Conservation (phyloP, 2,888 invertebrate genomes). For the Dicycla oo region DNA sequence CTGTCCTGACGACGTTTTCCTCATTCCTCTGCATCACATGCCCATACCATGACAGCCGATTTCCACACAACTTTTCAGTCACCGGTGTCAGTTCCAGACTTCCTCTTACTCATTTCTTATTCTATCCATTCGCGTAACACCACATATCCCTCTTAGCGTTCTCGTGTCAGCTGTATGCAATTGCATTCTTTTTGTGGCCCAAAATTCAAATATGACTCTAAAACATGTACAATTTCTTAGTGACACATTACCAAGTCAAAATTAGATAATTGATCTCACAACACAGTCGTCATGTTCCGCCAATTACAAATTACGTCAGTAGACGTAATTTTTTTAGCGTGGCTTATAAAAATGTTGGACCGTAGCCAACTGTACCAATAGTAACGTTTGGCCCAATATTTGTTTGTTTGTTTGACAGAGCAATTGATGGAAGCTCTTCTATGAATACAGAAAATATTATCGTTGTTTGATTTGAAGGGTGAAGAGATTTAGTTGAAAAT, state of each 20-base stretch:
- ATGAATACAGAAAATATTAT: not conserved
- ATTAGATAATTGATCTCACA: constrained; percentile 32
- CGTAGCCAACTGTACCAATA: constrained; percentile 69
- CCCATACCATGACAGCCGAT: no score
- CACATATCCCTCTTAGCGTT: no score
- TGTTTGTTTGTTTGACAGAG: constrained; percentile 48
- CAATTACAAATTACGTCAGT: constrained; percentile 63
- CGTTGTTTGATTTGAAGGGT: constrained; percentile 6
- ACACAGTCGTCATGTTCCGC: constrained; percentile 14
- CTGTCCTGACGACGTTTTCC: no score
- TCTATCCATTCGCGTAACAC: no score
- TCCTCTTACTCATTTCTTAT: no score
- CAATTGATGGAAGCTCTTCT: constrained; percentile 43
- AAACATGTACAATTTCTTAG: not conserved
- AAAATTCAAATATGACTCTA: not conserved
- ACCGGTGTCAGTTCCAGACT: no score
- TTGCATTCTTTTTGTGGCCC: no score
- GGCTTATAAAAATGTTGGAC: constrained; percentile 68
- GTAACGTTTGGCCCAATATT: constrained; percentile 42
- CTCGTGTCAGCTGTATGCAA: no score
- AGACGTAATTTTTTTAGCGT: constrained; percentile 64
- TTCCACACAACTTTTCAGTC: no score
- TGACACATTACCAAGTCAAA: not conserved
- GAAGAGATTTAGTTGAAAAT: not conserved
- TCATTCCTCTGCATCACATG: no score